Percentiles rank a stretch among this genome's conserved stretches.
These are phyloP conservation scores for Leucophenga montana DNA, from an alignment of 2,888 invertebrate genomes.

Conservation along the genomic window DNA sequence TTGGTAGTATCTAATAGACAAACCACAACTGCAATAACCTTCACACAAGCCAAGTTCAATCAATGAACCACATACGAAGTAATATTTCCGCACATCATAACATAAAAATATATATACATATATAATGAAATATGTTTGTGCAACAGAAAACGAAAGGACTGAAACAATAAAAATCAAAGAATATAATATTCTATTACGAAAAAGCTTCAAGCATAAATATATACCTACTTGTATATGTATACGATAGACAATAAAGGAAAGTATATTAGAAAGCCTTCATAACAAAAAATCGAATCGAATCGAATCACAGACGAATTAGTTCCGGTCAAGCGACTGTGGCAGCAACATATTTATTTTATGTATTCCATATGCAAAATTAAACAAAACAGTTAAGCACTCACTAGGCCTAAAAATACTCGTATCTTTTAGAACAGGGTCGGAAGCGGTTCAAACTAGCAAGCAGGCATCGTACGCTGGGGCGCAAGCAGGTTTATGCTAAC, in stretches of 20 bases:
- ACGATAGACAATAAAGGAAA: background rate
- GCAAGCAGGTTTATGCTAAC: too few species aligned
- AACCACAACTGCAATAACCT: background rate
- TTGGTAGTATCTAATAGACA: background rate
- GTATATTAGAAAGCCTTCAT: slow-evolving; percentile 40
- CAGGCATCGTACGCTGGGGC: too few species aligned
- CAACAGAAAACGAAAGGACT: slow-evolving; percentile 2
- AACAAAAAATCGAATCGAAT: slow-evolving; percentile 53
- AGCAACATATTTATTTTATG: slow-evolving; percentile 72
- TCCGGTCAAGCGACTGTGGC: slow-evolving; percentile 53
- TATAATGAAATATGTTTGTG: slow-evolving; percentile 4
- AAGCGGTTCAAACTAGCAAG: too few species aligned
- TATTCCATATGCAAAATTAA: slow-evolving; percentile 71
- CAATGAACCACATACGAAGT: slow-evolving; percentile 7
- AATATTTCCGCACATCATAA: slow-evolving; percentile 25
- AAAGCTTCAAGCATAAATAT: background rate
- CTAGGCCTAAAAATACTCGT: too few species aligned
- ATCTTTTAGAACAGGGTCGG: too few species aligned
- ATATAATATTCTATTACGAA: background rate
- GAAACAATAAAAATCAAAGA: background rate
- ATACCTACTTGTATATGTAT: background rate
- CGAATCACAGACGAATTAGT: slow-evolving; percentile 52
- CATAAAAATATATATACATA: slow-evolving; percentile 8
- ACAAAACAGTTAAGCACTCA: background rate
- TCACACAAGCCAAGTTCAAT: background rate